Conservation (phyloP, 2,797 vertebrate genomes). For the Epinephelus malabaricus region DNA sequence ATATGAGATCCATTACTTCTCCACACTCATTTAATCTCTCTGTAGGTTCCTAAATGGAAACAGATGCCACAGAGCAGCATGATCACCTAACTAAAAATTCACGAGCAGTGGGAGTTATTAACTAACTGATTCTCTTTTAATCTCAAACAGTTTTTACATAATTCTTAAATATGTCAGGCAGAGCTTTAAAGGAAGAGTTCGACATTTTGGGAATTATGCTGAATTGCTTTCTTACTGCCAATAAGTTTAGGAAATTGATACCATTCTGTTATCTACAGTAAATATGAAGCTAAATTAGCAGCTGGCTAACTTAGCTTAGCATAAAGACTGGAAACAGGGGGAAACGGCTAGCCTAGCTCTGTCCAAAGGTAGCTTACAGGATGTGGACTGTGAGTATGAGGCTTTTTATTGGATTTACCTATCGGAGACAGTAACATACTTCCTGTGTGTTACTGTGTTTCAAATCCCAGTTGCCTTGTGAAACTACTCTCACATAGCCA, state of each 20-base stretch:
- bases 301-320: not conserved
- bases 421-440: too few species aligned
- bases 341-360: not conserved
- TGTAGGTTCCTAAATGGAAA: slow-evolving; percentile 71
- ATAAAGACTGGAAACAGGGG: not conserved
- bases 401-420: too few species aligned
- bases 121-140: slow-evolving; percentile 37
- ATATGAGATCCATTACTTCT: slow-evolving; percentile 69
- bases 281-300: not conserved
- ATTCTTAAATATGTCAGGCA: not conserved
- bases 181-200: not conserved
- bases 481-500: too few species aligned
- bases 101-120: slow-evolving; percentile 48
- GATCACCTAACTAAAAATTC: slow-evolving; percentile 52
- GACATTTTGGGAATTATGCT: not conserved
- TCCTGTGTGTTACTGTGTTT: too few species aligned
- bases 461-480: too few species aligned
- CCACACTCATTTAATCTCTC: slow-evolving; percentile 69
- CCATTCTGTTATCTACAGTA: not conserved
- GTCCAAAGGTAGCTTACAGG: not conserved
- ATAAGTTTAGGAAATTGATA: not conserved
- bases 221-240: not conserved
- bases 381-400: too few species aligned
- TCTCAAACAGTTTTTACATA: not conserved
- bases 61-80: slow-evolving; percentile 66